These are phyloP conservation scores for Bryconaethiops microstoma DNA, from an alignment of 2,797 vertebrate species.

Conservation along the genomic window DNA sequence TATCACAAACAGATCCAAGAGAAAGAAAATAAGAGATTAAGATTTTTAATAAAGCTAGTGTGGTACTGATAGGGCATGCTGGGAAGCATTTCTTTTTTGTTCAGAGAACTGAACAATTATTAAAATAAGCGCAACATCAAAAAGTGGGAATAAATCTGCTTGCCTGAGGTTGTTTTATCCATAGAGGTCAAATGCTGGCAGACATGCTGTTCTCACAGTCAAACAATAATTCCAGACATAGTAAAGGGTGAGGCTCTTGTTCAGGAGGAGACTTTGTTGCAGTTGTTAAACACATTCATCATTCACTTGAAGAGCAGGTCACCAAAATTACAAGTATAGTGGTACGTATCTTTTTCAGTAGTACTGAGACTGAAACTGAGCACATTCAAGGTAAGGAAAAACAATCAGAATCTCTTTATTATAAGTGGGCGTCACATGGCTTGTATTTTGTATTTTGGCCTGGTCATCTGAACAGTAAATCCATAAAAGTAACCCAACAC, in stretches of 20 bases:
- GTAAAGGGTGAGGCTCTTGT: no score
- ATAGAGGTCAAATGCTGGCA: background rate
- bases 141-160: background rate
- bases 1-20: background rate
- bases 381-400: background rate
- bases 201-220: background rate
- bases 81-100: background rate
- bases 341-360: background rate
- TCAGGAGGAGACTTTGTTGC: background rate
- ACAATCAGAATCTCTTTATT: background rate
- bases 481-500: slow-evolving; percentile 10
- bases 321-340: background rate
- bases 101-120: background rate
- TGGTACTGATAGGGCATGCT: background rate
- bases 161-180: background rate
- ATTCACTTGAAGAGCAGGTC: background rate
- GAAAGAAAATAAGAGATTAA: background rate
- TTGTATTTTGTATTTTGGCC: background rate
- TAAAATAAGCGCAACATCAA: slow-evolving; percentile 6
- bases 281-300: background rate
- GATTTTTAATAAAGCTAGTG: background rate
- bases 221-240: background rate
- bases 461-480: background rate
- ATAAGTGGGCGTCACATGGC: background rate
- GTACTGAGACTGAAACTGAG: background rate